Percentiles rank a stretch among this genome's conserved stretches.
Conservation (phyloP, 1,140 invertebrate species). For the Drosophila orosa region DNA sequence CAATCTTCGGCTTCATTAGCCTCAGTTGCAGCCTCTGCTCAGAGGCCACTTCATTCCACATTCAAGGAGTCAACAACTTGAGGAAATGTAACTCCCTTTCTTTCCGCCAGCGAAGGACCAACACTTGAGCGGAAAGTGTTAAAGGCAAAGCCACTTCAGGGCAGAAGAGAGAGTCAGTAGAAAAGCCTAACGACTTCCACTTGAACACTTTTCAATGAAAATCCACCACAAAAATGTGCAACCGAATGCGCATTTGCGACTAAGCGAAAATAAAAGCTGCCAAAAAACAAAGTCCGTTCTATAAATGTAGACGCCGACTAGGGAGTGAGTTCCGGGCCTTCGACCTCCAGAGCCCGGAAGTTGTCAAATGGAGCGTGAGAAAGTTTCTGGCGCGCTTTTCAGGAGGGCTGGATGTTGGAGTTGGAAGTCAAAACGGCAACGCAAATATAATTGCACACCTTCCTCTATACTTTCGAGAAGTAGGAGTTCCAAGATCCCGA, state of each 20-base stretch:
- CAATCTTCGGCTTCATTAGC: constrained; percentile 21
- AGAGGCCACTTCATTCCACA: constrained; percentile 12
- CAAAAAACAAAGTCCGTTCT: constrained; percentile 26
- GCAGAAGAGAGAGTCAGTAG: constrained; percentile 28
- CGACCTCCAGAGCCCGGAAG: constrained; percentile 45
- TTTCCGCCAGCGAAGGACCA: constrained; percentile 18
- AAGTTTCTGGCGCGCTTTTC: constrained; percentile 78
- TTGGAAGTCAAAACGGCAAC: constrained; percentile 66
- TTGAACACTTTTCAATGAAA: constrained; percentile 81
- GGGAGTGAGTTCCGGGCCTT: constrained; percentile 19
- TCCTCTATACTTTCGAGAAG: constrained; percentile 29
- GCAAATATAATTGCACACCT: constrained; percentile 68
- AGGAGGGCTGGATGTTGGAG: constrained; percentile 29
- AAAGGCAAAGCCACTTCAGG: constrained; percentile 44
- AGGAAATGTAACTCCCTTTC: constrained; percentile 50
- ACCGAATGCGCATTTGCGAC: constrained; percentile 78
- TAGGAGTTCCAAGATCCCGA: constrained; percentile 50
- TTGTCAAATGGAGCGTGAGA: constrained; percentile 75
- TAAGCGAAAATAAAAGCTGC: constrained; percentile 46
- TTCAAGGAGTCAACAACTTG: constrained; percentile 41
- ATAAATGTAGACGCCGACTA: constrained; percentile 33
- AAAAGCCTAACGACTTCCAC: constrained; percentile 79
- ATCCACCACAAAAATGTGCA: constrained; percentile 71
- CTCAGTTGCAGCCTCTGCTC: neutral
- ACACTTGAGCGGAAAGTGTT: constrained; percentile 55